A percentile compares a stretch with the other conserved stretches of the same genome.
phyloP scores from a whole-genome alignment of 2,888 invertebrate genomes.

The Platycnemis pennipes region DNA sequence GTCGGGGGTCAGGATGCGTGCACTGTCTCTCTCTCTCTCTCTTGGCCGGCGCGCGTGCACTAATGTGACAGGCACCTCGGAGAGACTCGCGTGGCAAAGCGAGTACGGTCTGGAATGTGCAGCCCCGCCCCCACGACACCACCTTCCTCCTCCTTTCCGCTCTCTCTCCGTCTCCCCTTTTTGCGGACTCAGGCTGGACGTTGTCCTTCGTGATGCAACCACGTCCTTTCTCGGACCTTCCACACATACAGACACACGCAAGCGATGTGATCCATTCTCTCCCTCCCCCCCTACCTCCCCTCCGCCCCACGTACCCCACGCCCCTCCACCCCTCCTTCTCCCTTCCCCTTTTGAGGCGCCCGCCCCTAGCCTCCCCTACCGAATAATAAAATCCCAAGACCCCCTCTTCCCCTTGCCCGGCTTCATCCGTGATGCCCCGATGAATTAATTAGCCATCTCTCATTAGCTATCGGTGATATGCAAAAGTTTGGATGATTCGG shows the following conservation, averaged over 20 bases:
- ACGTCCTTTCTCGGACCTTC: background rate
- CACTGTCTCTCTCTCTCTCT: background rate
- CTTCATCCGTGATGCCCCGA: background rate
- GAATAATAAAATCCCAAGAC: background rate
- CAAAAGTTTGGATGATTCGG: too few species aligned
- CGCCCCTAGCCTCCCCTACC: background rate
- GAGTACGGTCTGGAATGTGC: background rate
- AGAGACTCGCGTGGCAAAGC: background rate
- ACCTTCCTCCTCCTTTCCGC: background rate
- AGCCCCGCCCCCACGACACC: background rate
- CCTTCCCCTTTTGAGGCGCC: background rate
- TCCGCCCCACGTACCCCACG: background rate
- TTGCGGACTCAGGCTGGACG: constrained; percentile 43
- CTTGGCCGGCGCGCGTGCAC: background rate
- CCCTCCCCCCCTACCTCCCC: background rate
- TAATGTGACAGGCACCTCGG: background rate
- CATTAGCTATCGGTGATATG: too few species aligned
- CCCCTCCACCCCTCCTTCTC: background rate
- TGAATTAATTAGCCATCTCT: background rate
- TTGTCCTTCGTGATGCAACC: constrained; percentile 57
- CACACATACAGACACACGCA: background rate
- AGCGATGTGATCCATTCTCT: background rate
- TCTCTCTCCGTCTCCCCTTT: background rate
- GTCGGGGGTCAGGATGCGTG: background rate
- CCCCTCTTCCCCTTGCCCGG: too few species aligned